Base-by-base conservation (phyloP, 2,797 vertebrate species). In the Acanthopagrus latus region DNA sequence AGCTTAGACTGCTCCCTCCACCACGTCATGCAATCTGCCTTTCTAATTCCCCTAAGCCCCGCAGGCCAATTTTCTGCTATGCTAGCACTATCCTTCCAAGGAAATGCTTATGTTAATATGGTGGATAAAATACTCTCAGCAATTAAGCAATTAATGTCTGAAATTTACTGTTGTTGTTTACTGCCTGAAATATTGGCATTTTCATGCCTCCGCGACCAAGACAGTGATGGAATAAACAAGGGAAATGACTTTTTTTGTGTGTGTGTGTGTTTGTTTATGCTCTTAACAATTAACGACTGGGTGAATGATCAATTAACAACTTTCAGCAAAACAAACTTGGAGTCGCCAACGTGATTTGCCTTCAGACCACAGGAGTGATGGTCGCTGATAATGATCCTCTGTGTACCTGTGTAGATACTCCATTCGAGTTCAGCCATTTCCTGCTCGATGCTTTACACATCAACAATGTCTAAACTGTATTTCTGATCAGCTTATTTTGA, bases 1-100 rank as follows among this genome's bases (percentile, higher is more conserved):
- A 95, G 95, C 94, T 97, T 96, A 91, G 87, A 94, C 94, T 92
- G 94, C 93, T 95, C 95, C 92, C 86, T 92, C 78, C 93, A 93
- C 93, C 91, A 93, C 82, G 90, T 95, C 93, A 91, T 72, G 89
- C 92, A 93, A 94, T 94, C 93, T 95, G 94, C 95, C 91, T 94
- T 93, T 96, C 94, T 95, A 96, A 96, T 96, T 97, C 96, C 95
- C 95, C 73, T 93, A 93, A 94, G 94, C 94, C 95, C 95, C 94
- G 95, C 95, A 95, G 95, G 95, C 95, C 96, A 96, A 95, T 97
- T 97, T 97, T 97, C 96, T 96, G 96, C 96, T 95, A 95, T 96
- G 94, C 95, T 96, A 95, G 95, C 95, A 93, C 89, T 94, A 92
- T 81, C 90, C 94, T 93, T 94, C 95, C 90, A 91, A 94, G 88